Conservation (phyloP, 2,797 vertebrate species). For the Parauchenoglanis punctatus region DNA sequence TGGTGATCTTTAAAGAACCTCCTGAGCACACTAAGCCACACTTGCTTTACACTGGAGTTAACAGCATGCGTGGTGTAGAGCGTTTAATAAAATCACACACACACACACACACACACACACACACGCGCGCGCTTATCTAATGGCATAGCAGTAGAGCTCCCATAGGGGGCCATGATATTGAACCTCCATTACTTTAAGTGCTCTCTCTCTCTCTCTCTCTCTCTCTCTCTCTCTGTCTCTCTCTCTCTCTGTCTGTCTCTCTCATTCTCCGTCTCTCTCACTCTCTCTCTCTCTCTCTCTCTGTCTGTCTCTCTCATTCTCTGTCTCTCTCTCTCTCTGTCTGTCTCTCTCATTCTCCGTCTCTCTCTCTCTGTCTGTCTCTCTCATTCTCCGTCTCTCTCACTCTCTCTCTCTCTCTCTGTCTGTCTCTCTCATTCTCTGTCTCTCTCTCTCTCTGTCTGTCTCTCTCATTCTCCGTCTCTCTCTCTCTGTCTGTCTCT, state of each 20-base stretch:
- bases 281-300: too few relatives aligned
- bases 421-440: too few relatives aligned
- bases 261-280: neutral
- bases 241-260: neutral
- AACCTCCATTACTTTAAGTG: conserved; percentile 54
- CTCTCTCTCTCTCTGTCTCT: conserved; percentile 13
- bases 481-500: too few relatives aligned
- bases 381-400: too few relatives aligned
- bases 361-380: too few relatives aligned
- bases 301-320: too few relatives aligned
- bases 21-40: conserved; percentile 6
- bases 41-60: conserved; percentile 42
- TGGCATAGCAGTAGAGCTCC: conserved; percentile 22
- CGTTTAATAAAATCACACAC: conserved; percentile 51
- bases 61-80: conserved; percentile 19
- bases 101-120: conserved; percentile 1
- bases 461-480: too few relatives aligned
- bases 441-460: too few relatives aligned
- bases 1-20: conserved; percentile 40
- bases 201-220: conserved; percentile 17
- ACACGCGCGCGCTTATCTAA: conserved; percentile 38
- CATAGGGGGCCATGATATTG: conserved; percentile 44
- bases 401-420: too few relatives aligned
- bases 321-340: too few relatives aligned
- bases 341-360: too few relatives aligned